These are phyloP conservation scores for Synaphobranchus kaupii DNA, from an alignment of 2,797 vertebrate genomes.

Conservation along the genomic window DNA sequence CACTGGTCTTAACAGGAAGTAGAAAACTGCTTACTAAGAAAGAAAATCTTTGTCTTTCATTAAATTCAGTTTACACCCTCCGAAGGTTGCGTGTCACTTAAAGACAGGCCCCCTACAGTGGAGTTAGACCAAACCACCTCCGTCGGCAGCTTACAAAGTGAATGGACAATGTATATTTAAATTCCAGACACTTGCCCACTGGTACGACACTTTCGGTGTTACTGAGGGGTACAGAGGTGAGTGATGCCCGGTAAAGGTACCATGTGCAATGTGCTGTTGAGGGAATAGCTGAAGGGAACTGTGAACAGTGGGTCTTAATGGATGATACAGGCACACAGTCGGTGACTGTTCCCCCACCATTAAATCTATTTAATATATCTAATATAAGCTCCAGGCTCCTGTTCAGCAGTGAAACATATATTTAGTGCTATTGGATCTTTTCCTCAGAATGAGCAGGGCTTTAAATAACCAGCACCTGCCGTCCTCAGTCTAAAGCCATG, in stretches of 20 bases:
- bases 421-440: slow-evolving; percentile 14
- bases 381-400: slow-evolving; percentile 4
- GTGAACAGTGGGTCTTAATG: background rate
- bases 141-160: background rate
- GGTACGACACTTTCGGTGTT: background rate
- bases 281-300: background rate
- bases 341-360: background rate
- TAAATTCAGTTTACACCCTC: background rate
- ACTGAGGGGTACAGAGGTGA: background rate
- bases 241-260: background rate
- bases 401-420: background rate
- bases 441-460: background rate
- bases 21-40: too few relatives aligned
- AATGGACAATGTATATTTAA: background rate
- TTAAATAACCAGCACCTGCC: background rate
- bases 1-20: background rate
- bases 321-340: background rate
- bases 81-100: background rate
- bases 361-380: background rate
- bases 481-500: background rate
- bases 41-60: background rate
- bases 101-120: background rate
- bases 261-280: background rate
- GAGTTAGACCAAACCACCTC: background rate
- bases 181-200: background rate